Base-by-base conservation (phyloP, 2,888 invertebrate species). In the Pachymerium ferrugineum region DNA sequence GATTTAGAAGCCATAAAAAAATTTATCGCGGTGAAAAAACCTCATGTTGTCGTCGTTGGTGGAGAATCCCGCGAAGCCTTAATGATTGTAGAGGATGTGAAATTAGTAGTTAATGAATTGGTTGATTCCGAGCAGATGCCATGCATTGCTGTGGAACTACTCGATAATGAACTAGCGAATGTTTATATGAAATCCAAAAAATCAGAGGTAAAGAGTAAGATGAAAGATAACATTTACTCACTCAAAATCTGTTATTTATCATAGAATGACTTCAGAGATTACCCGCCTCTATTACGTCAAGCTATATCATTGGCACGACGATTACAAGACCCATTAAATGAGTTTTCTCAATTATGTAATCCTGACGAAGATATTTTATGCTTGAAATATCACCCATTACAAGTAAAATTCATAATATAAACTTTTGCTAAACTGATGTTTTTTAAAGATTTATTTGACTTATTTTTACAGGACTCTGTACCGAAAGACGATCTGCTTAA, bases 341-440 rank as follows among this genome's bases (percentile, higher is more conserved):
- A 99, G 83, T 97, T 94, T 82, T 93, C 96, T 0, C 97, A 98
- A 81, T 85, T 99, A 0, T 98, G 97, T 82, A 96, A 95, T 3
- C 88, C 91, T 0, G 98, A 99, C 80, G 97, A 98, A 77, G 99
- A 99, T 85, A 93, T 99, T 77, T 84, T 99, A 19, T 97, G 97
- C 81, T 87, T 99, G 30, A 88, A 94, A 73, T 97, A 93, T 81
- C 97, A 99, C 83, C 87, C 93, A 0, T 82, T 97, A 68, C 89
- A 89, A 83, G 85, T 81, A 75, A 77, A 76, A 22, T 68, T 68
- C 6, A 1, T 25, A 3, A 25, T 6, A 16, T 19, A 25, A 68
- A 19, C 10, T 22, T 19, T 16, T 30, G 4, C 19, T 67, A 12
- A 16, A 54, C 5, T 3, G n/a, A 22, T 68, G 14, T 35, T 12